Evolutionary conservation across 1,140 invertebrate species (phyloP).

Genomic region (Drosophila sp.): DNA sequence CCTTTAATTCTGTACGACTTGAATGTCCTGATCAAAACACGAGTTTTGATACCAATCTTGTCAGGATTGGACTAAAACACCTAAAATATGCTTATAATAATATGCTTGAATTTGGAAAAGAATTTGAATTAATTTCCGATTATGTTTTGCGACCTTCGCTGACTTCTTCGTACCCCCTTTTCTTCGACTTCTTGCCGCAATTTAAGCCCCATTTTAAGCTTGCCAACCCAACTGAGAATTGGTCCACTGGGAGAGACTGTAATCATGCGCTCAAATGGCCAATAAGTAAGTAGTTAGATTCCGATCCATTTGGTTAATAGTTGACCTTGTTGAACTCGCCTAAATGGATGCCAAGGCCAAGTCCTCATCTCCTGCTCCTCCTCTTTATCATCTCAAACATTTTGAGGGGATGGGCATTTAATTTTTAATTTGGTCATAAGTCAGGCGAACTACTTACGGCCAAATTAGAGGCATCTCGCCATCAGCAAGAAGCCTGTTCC

Average conservation of each 20-base stretch:
- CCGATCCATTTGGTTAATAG: conserved; percentile 14
- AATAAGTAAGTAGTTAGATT: conserved; percentile 17
- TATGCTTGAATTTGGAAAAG: too few species aligned
- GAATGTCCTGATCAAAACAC: too few species aligned
- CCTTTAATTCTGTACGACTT: too few species aligned
- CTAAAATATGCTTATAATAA: too few species aligned
- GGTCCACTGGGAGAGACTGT: conserved; percentile 10
- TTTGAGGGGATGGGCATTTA: conserved; percentile 9
- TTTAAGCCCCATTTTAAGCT: background rate
- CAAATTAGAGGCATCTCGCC: background rate
- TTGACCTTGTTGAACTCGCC: conserved; percentile 13
- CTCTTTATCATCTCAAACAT: too few species aligned
- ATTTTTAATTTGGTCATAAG: conserved; percentile 37
- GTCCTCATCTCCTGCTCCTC: background rate
- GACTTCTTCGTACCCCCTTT: background rate
- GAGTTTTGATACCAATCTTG: too few species aligned
- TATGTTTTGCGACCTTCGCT: too few species aligned
- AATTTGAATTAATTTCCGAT: too few species aligned
- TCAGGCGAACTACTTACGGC: background rate
- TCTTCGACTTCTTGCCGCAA: too few species aligned
- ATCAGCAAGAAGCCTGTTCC: conserved; percentile 5
- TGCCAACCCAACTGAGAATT: background rate
- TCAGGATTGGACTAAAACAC: too few species aligned
- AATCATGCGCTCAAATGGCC: conserved; percentile 14
- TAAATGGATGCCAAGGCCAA: conserved; percentile 10